Percentiles rank a stretch among this genome's conserved stretches.
Evolutionary conservation across 2,888 invertebrate genomes (phyloP).

Genomic region (Chymomyza amoena): DNA sequence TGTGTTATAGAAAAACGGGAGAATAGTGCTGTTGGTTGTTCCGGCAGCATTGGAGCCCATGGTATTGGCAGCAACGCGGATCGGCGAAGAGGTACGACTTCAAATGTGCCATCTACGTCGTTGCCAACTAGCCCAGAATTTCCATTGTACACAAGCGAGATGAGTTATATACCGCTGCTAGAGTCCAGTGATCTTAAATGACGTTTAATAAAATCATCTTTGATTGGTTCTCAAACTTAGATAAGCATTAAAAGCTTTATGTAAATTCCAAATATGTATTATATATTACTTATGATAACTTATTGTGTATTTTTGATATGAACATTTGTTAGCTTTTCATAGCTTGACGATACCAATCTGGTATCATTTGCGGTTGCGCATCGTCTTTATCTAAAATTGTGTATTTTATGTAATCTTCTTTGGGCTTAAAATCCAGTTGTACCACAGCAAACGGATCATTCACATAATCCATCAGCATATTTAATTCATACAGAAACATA

Average conservation of each 20-base stretch:
- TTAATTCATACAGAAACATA: slow-evolving; percentile 39
- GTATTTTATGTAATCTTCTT: slow-evolving; percentile 1
- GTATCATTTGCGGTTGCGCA: slow-evolving; percentile 26
- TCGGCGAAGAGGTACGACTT: slow-evolving; percentile 31
- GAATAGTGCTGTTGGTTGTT: slow-evolving; percentile 3
- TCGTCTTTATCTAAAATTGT: not conserved
- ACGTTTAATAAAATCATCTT: not conserved
- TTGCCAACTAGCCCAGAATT: slow-evolving; percentile 31
- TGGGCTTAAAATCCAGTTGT: slow-evolving; percentile 31
- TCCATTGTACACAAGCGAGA: slow-evolving; percentile 16
- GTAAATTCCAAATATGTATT: too few relatives aligned
- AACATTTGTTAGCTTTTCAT: slow-evolving; percentile 11
- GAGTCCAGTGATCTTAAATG: slow-evolving; percentile 53
- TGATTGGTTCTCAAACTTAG: too few relatives aligned
- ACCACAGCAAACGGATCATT: slow-evolving; percentile 37
- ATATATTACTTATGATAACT: too few relatives aligned
- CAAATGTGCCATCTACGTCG: not conserved
- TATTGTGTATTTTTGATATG: not conserved
- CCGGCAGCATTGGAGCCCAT: not conserved
- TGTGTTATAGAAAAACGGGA: slow-evolving; percentile 82
- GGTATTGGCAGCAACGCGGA: slow-evolving; percentile 27
- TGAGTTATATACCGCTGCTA: slow-evolving; percentile 34
- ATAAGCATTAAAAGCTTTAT: too few relatives aligned
- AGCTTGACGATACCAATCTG: slow-evolving; percentile 46
- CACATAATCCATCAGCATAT: slow-evolving; percentile 31